A percentile compares a stretch with the other conserved stretches of the same genome.
phyloP scores from a whole-genome alignment of 2,113 vertebrate species.

The Chlorodrepanis virens region DNA sequence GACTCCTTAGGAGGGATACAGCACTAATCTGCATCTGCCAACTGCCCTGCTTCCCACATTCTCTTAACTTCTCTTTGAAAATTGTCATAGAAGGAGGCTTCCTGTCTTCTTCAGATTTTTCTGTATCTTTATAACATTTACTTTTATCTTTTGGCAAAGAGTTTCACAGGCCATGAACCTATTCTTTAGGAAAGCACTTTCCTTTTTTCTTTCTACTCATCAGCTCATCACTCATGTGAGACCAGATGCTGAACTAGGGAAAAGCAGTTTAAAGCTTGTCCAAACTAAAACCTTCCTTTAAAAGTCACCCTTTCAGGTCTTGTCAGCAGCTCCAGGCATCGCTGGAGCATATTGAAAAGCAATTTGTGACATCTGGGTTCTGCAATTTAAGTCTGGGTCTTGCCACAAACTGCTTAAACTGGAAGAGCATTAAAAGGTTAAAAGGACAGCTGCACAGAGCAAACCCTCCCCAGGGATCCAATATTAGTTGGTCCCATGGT shows the following conservation, averaged over 20 bases:
- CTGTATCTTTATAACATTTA: background rate
- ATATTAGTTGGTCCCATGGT: background rate
- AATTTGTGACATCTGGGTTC: conserved; percentile 47
- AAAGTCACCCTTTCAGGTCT: conserved; percentile 14
- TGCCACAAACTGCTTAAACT: conserved; percentile 32
- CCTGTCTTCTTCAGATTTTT: background rate
- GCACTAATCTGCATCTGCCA: background rate
- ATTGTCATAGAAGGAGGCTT: background rate
- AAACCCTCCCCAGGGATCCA: background rate
- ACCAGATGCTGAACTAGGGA: conserved; percentile 16
- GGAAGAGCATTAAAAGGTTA: conserved; percentile 42
- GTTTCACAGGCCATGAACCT: background rate
- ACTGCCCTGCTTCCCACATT: background rate
- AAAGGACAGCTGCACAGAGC: conserved; percentile 24
- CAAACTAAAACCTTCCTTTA: conserved; percentile 28
- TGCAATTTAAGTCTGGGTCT: conserved; percentile 23
- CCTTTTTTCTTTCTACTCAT: background rate
- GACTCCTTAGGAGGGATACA: background rate
- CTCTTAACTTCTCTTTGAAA: background rate
- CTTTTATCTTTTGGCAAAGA: conserved; percentile 2
- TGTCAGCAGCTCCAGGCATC: conserved; percentile 48
- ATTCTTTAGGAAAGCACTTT: conserved; percentile 3
- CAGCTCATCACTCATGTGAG: conserved; percentile 2
- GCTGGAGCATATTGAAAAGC: conserved; percentile 53
- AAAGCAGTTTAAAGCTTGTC: conserved; percentile 50